Percentiles rank a stretch among this genome's conserved stretches.
These are phyloP conservation scores for Marisa cornuarietis DNA, from an alignment of 1,140 invertebrate genomes.

Conservation along the genomic window DNA sequence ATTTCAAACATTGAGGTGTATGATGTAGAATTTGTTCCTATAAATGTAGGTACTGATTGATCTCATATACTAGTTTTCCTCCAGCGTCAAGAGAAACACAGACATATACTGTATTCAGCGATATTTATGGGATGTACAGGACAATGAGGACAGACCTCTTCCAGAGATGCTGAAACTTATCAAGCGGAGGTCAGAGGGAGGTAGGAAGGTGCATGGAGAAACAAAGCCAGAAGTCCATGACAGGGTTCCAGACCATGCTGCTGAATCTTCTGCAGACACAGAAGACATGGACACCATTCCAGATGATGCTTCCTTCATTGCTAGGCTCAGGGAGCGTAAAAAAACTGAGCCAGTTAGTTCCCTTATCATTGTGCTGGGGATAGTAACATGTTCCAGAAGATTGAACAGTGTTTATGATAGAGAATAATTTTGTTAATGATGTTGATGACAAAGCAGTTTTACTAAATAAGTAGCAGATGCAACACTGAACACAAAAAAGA, in stretches of 20 bases:
- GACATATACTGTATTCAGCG: too few species aligned
- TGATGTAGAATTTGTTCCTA: too few species aligned
- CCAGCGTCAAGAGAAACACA: too few species aligned
- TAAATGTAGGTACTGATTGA: too few species aligned
- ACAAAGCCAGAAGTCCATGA: background rate
- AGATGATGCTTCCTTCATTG: slow-evolving; percentile 51
- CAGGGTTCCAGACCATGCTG: too few species aligned
- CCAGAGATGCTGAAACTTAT: slow-evolving; percentile 22
- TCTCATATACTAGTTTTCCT: too few species aligned
- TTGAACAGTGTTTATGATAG: background rate
- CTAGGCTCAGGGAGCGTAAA: slow-evolving; percentile 36
- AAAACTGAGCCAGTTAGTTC: slow-evolving; percentile 41
- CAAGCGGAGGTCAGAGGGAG: slow-evolving; percentile 8
- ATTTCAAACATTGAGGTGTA: too few species aligned
- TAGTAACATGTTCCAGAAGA: background rate
- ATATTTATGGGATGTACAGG: background rate
- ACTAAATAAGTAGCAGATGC: too few species aligned
- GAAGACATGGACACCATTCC: slow-evolving; percentile 35
- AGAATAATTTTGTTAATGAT: background rate
- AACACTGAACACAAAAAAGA: too few species aligned
- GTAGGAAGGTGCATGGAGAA: background rate
- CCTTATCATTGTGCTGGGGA: background rate
- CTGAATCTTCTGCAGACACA: background rate
- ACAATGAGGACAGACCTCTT: slow-evolving; percentile 18
- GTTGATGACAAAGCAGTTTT: too few species aligned